A percentile compares a stretch with the other conserved stretches of the same genome.
phyloP scores from a whole-genome alignment of 2,113 vertebrate genomes.

The Psettodes erumei region DNA sequence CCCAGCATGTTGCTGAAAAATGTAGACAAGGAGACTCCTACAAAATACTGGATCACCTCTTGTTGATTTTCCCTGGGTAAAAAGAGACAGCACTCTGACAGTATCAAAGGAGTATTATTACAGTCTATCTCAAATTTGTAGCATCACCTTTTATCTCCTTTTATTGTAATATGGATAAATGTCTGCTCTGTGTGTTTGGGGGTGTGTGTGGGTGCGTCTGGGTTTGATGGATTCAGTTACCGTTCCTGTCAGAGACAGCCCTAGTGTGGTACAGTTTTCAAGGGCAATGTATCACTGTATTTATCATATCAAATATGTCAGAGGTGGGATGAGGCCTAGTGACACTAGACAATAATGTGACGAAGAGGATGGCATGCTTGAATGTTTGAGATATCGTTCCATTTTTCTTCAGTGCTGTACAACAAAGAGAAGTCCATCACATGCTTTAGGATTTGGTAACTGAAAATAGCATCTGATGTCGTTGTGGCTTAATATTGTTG shows the following conservation, averaged over 20 bases:
- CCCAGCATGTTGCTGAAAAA: constrained; percentile 30
- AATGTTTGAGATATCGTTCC: neutral
- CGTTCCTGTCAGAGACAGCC: constrained; percentile 35
- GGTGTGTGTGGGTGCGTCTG: constrained; percentile 25
- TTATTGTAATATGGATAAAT: constrained; percentile 44
- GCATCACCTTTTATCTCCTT: constrained; percentile 10
- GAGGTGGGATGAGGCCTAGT: constrained; percentile 18
- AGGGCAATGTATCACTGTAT: constrained; percentile 30
- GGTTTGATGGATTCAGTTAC: constrained; percentile 39
- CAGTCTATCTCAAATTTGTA: constrained; percentile 39
- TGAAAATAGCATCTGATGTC: neutral
- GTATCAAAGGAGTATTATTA: constrained; percentile 26
- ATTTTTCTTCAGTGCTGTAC: neutral
- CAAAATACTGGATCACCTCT: constrained; percentile 17
- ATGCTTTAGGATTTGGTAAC: neutral
- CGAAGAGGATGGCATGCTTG: constrained; percentile 16
- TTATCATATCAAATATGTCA: constrained; percentile 42
- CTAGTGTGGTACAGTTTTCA: constrained; percentile 32
- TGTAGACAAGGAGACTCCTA: constrained; percentile 18
- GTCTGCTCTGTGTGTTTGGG: constrained; percentile 21
- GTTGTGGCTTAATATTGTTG: neutral
- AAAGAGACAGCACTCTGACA: constrained; percentile 26
- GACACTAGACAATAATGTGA: constrained; percentile 38
- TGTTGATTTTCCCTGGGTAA: constrained; percentile 42
- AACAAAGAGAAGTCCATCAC: constrained; percentile 4